Evolutionary conservation across 2,113 vertebrate species (phyloP).

Genomic region (Hepsetus odoe): DNA sequence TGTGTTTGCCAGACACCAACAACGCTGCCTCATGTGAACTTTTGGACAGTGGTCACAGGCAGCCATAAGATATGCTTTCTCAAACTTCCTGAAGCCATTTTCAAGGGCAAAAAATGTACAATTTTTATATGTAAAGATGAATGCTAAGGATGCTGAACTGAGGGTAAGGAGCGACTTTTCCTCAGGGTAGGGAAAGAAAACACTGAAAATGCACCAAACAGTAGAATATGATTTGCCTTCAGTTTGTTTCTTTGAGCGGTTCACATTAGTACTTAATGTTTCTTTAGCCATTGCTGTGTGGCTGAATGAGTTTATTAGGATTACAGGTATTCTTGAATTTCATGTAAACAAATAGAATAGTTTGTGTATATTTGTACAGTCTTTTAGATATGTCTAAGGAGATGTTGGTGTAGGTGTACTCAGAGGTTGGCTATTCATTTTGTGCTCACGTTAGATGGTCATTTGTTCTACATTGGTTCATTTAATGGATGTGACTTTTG

Average conservation of each 20-base stretch:
- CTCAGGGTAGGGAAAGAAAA: constrained; percentile 45
- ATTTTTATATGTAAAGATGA: constrained; percentile 53
- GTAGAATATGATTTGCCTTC: constrained; percentile 67
- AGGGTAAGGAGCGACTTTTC: constrained; percentile 28
- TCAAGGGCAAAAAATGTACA: constrained; percentile 37
- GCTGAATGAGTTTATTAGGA: constrained; percentile 71
- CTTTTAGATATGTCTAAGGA: constrained; percentile 96
- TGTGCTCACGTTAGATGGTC: constrained; percentile 91
- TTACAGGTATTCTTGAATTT: constrained; percentile 74
- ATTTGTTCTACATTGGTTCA: constrained; percentile 92
- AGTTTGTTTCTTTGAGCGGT: constrained; percentile 63
- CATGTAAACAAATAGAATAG: constrained; percentile 89
- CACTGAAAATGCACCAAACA: constrained; percentile 66
- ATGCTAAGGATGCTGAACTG: constrained; percentile 51
- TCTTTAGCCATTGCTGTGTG: constrained; percentile 74
- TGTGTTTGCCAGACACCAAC: constrained; percentile 60
- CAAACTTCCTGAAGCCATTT: constrained; percentile 61
- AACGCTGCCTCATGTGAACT: constrained; percentile 67
- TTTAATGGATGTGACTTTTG: constrained; percentile 91
- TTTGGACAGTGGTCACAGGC: constrained; percentile 47
- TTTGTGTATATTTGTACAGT: constrained; percentile 99
- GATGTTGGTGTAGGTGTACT: constrained; percentile 86
- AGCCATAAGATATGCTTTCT: constrained; percentile 37
- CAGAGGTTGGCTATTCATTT: constrained; percentile 84
- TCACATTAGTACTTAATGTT: constrained; percentile 63